A percentile compares a stretch with the other conserved stretches of the same genome.
Conservation (phyloP, 2,888 invertebrate species). For the Habrosyne pyritoides region DNA sequence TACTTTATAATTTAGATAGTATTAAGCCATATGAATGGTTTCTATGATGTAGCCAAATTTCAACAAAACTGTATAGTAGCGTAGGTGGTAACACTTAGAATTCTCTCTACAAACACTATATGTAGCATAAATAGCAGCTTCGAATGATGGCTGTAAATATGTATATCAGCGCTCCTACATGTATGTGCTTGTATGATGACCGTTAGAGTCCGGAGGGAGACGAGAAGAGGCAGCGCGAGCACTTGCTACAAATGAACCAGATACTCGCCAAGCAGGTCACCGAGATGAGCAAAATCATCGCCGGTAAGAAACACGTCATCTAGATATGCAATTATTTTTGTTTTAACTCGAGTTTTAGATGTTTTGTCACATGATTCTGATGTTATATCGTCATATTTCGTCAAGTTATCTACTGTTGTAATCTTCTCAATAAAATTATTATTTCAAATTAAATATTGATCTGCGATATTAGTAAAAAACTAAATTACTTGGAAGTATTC, state of each 20-base stretch:
- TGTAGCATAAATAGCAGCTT: slow-evolving; percentile 65
- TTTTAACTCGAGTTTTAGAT: slow-evolving; percentile 14
- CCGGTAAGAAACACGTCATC: slow-evolving; percentile 86
- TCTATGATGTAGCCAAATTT: too few species aligned
- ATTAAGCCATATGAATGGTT: too few species aligned
- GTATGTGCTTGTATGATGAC: slow-evolving; percentile 58
- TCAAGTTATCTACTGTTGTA: too few species aligned
- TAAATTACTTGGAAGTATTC: neutral
- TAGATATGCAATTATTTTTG: slow-evolving; percentile 13
- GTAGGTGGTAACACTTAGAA: neutral
- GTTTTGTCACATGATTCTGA: neutral
- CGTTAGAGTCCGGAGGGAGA: slow-evolving; percentile 89
- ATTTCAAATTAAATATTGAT: neutral
- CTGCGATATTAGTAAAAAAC: neutral
- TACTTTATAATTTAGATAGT: too few species aligned
- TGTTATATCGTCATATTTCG: neutral
- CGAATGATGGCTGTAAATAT: slow-evolving; percentile 78
- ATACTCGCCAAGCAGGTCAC: slow-evolving; percentile 96
- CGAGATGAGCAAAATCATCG: slow-evolving; percentile 97
- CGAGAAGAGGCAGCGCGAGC: slow-evolving; percentile 94
- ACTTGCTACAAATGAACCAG: slow-evolving; percentile 95
- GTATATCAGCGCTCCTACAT: slow-evolving; percentile 58
- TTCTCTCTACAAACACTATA: slow-evolving; percentile 41
- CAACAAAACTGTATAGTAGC: too few species aligned
- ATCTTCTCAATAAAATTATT: too few species aligned